Evolutionary conservation across 2,113 vertebrate species (phyloP).

Genomic region (Zootoca vivipara): DNA sequence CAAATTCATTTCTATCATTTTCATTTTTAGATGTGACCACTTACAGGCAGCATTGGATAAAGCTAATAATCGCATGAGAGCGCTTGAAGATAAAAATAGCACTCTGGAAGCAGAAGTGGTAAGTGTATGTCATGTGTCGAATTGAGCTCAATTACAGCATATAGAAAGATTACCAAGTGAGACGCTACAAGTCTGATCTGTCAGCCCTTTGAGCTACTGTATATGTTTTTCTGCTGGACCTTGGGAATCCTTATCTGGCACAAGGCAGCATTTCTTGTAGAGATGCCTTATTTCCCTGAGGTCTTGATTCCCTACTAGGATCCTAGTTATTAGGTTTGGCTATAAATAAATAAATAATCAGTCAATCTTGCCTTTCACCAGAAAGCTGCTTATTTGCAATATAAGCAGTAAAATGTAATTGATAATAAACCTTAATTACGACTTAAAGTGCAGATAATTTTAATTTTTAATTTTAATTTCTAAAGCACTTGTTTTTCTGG

Average conservation of each 20-base stretch:
- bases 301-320: background rate
- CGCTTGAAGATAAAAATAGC: slow-evolving; percentile 87
- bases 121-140: slow-evolving; percentile 35
- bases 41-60: slow-evolving; percentile 86
- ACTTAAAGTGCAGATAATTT: background rate
- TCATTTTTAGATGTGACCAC: slow-evolving; percentile 81
- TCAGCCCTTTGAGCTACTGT: background rate
- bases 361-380: background rate
- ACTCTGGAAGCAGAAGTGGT: slow-evolving; percentile 89
- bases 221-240: background rate
- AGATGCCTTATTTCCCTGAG: background rate
- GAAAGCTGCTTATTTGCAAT: background rate
- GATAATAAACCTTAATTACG: background rate
- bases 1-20: background rate
- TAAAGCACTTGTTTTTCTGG: background rate
- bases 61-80: slow-evolving; percentile 78
- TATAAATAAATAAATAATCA: background rate
- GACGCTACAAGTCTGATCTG: background rate
- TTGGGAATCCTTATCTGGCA: background rate
- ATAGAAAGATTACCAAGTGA: background rate
- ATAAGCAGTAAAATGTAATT: background rate
- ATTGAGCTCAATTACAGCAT: background rate
- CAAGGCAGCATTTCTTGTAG: too few relatives aligned
- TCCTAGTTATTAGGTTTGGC: background rate
- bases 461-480: too few relatives aligned